Conservation (phyloP, 2,888 invertebrate genomes). For the Stenurella melanura region DNA sequence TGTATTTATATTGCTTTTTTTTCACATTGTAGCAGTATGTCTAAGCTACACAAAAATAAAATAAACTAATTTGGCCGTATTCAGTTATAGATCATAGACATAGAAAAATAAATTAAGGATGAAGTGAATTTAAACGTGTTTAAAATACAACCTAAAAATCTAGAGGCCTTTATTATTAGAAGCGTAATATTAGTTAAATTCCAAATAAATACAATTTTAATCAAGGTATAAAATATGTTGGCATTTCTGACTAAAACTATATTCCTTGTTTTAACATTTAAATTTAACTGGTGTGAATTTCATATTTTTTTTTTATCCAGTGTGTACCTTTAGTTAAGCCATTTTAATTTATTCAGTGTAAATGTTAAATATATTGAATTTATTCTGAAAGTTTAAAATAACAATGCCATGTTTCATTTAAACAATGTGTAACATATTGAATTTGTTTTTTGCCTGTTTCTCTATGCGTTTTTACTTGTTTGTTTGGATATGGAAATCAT, state of each 20-base stretch:
- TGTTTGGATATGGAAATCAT: constrained; percentile 27
- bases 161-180: too few relatives aligned
- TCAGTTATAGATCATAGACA: neutral
- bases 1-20: neutral
- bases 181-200: neutral
- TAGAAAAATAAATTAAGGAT: neutral
- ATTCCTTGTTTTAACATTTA: constrained; percentile 31
- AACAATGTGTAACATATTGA: neutral
- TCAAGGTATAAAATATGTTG: constrained; percentile 14
- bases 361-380: constrained; percentile 31
- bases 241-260: constrained; percentile 26
- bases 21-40: neutral
- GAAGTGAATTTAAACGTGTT: too few relatives aligned
- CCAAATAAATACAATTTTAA: constrained; percentile 9
- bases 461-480: neutral
- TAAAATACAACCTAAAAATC: too few relatives aligned
- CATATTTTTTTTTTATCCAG: constrained; percentile 10
- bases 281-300: constrained; percentile 24
- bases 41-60: neutral
- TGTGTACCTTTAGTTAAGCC: constrained; percentile 31
- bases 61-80: neutral
- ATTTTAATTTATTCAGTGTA: constrained; percentile 25
- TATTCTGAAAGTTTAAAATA: constrained; percentile 23
- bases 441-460: neutral
- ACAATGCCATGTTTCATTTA: constrained; percentile 29